Evolutionary conservation across 2,888 invertebrate genomes (phyloP).

Genomic region (Nymphalis c-album): DNA sequence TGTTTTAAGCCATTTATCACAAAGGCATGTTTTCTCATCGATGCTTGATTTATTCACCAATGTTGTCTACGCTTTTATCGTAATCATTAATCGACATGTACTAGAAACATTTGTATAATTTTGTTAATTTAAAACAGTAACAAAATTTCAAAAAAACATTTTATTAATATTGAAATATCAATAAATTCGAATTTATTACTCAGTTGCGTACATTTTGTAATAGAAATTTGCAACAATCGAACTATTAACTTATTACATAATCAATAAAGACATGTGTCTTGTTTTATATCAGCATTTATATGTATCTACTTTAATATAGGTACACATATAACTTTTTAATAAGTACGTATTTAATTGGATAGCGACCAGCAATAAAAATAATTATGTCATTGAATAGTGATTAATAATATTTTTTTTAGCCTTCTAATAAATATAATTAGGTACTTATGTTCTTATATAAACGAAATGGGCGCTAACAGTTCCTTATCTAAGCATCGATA

Average conservation of each 20-base stretch:
- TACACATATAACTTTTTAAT: background rate
- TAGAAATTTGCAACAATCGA: background rate
- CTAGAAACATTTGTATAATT: slow-evolving; percentile 20
- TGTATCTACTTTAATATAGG: too few relatives aligned
- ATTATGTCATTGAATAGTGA: background rate
- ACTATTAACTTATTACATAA: background rate
- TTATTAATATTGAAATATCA: slow-evolving; percentile 13
- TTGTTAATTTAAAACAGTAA: slow-evolving; percentile 12
- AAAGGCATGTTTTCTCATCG: background rate
- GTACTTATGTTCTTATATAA: background rate
- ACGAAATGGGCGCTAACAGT: background rate
- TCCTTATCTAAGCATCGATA: background rate
- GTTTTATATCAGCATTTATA: too few relatives aligned
- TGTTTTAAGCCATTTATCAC: background rate
- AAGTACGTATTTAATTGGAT: background rate
- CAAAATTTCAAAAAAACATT: slow-evolving; percentile 23
- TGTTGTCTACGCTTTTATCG: slow-evolving; percentile 4
- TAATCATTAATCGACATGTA: slow-evolving; percentile 18
- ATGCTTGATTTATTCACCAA: slow-evolving; percentile 2
- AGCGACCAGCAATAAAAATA: background rate
- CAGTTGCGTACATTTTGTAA: slow-evolving; percentile 22
- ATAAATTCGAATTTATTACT: slow-evolving; percentile 19
- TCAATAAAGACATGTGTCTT: background rate
- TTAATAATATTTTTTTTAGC: too few relatives aligned
- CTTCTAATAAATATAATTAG: too few relatives aligned